These are phyloP conservation scores for Dermolepida albohirtum DNA, from an alignment of 2,888 invertebrate species.

Conservation along the genomic window DNA sequence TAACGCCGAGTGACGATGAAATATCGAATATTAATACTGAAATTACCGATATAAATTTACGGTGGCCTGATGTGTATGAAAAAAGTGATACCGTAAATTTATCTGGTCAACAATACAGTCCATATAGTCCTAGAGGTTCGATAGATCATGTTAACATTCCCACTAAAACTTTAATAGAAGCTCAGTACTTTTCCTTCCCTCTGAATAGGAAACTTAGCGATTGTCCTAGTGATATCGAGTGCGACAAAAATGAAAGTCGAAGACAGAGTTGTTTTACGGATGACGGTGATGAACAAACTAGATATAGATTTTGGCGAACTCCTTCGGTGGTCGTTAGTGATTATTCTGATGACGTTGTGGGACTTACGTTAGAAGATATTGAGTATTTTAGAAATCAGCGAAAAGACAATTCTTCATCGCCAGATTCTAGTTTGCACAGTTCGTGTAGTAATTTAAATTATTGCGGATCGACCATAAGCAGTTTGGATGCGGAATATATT, in stretches of 20 bases:
- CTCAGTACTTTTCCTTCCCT: slow-evolving; percentile 68
- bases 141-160: slow-evolving; percentile 62
- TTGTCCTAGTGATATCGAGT: slow-evolving; percentile 64
- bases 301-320: slow-evolving; percentile 77
- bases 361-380: slow-evolving; percentile 71
- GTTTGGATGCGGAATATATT: slow-evolving; percentile 68
- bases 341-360: slow-evolving; percentile 80
- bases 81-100: neutral
- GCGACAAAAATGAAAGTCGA: slow-evolving; percentile 59
- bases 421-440: slow-evolving; percentile 71
- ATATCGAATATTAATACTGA: slow-evolving; percentile 18
- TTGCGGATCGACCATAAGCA: slow-evolving; percentile 70
- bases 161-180: slow-evolving; percentile 69
- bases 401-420: slow-evolving; percentile 61
- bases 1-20: slow-evolving; percentile 67
- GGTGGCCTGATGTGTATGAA: slow-evolving; percentile 18
- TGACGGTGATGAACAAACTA: slow-evolving; percentile 64
- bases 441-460: slow-evolving; percentile 72
- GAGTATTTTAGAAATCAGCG: slow-evolving; percentile 70
- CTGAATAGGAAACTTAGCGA: slow-evolving; percentile 66
- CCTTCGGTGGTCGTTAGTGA: slow-evolving; percentile 91
- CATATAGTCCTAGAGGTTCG: slow-evolving; percentile 61
- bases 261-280: slow-evolving; percentile 68
- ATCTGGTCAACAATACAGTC: slow-evolving; percentile 46
- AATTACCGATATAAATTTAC: slow-evolving; percentile 5